These are phyloP conservation scores for Siniperca chuatsi DNA, from an alignment of 2,113 vertebrate genomes.

Conservation along the genomic window DNA sequence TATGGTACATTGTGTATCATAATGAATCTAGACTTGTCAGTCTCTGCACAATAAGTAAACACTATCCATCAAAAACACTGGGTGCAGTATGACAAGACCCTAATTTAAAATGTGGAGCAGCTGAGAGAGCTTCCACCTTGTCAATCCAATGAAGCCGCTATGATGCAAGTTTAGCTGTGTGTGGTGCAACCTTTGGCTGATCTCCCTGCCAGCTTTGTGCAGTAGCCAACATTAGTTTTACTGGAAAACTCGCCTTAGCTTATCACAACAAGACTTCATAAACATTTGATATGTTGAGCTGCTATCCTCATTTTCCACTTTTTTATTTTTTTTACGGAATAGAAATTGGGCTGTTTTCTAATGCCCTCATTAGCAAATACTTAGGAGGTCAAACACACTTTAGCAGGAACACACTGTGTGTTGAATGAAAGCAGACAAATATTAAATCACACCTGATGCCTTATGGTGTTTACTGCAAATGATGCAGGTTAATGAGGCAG, in stretches of 20 bases:
- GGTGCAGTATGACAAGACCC: background rate
- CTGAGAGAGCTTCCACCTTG: constrained; percentile 36
- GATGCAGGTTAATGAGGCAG: constrained; percentile 1
- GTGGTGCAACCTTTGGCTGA: constrained; percentile 62
- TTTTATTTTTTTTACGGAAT: background rate
- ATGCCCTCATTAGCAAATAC: constrained; percentile 32
- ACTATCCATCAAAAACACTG: constrained; percentile 8
- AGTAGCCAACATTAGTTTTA: constrained; percentile 33
- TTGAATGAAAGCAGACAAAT: constrained; percentile 5
- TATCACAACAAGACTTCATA: constrained; percentile 25
- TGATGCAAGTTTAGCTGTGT: constrained; percentile 52
- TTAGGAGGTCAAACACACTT: constrained; percentile 24
- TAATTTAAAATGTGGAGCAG: constrained; percentile 14
- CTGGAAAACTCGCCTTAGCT: background rate
- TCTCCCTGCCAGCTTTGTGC: constrained; percentile 23
- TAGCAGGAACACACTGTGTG: background rate
- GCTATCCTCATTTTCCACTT: constrained; percentile 20
- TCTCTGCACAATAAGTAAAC: constrained; percentile 19
- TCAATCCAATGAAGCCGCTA: background rate
- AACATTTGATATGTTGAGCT: constrained; percentile 33
- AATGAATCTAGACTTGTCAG: background rate
- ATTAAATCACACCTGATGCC: constrained; percentile 18
- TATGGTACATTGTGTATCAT: background rate
- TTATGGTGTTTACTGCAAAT: background rate
- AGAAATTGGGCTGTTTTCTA: background rate